Conservation (phyloP, 2,113 vertebrate genomes). For the Grammomys dolichurus region DNA sequence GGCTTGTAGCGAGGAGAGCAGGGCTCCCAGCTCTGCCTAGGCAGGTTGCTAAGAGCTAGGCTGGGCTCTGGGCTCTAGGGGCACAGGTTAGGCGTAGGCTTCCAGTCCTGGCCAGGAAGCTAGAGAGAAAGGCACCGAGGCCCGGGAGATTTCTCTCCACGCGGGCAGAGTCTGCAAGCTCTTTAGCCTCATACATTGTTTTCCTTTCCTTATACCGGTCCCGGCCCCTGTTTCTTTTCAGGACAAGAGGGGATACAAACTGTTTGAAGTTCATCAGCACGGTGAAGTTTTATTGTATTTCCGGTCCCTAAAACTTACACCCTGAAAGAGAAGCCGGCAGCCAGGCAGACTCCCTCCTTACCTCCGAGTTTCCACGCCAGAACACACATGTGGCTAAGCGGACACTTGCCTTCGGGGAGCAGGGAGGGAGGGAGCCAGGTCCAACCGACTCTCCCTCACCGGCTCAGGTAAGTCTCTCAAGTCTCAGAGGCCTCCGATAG, state of each 20-base stretch:
- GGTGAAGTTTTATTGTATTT: constrained; percentile 87
- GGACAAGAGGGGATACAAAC: constrained; percentile 71
- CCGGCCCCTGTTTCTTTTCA: constrained; percentile 76
- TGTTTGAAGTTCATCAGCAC: constrained; percentile 88
- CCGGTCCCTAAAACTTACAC: constrained; percentile 85
- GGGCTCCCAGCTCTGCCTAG: neutral
- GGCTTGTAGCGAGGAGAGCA: neutral
- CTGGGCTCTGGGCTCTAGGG: neutral
- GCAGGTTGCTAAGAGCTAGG: neutral
- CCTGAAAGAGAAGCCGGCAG: constrained; percentile 66
- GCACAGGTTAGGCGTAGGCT: neutral
- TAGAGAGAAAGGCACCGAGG: neutral
- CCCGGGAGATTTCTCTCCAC: constrained; percentile 2
- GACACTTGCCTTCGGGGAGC: constrained; percentile 5
- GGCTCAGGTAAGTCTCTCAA: constrained; percentile 70
- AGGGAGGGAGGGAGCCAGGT: constrained; percentile 47
- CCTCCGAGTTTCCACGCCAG: constrained; percentile 45
- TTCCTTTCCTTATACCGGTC: constrained; percentile 64
- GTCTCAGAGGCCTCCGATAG: neutral
- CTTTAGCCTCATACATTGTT: constrained; percentile 75
- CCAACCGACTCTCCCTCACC: neutral
- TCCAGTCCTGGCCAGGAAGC: neutral
- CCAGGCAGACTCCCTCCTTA: constrained; percentile 21
- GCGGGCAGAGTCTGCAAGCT: constrained; percentile 1
- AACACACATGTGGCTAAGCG: constrained; percentile 60